phyloP scores from a whole-genome alignment of 2,888 invertebrate genomes.

The Synergus laeviventris region DNA sequence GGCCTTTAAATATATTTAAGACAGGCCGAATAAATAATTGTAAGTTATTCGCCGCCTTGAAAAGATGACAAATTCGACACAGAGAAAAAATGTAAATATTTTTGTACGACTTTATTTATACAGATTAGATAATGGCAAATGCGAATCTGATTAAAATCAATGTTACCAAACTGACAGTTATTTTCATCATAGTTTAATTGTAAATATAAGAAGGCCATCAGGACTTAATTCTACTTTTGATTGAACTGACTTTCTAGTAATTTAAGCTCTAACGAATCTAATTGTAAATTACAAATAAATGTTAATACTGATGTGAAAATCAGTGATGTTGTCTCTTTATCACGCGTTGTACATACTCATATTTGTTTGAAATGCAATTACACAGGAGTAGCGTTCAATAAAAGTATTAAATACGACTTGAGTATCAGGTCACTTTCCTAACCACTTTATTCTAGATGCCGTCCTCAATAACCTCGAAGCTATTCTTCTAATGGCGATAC shows the following conservation, averaged over 20 bases:
- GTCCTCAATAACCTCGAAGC: conserved; percentile 44
- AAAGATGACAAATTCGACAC: neutral
- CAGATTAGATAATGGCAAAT: neutral
- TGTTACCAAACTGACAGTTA: neutral
- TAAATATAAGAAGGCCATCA: neutral
- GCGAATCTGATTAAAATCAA: neutral
- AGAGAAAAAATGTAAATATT: neutral
- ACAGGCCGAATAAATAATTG: neutral
- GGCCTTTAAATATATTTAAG: neutral
- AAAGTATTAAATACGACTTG: conserved; percentile 40
- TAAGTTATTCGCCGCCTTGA: neutral
- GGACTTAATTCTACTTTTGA: neutral
- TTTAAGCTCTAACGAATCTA: neutral
- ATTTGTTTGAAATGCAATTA: conserved; percentile 28
- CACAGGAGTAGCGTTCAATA: conserved; percentile 28
- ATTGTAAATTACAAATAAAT: conserved; percentile 2
- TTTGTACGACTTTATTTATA: neutral
- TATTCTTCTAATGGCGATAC: conserved; percentile 15
- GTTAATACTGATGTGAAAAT: neutral
- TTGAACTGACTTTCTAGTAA: neutral
- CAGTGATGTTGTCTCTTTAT: conserved; percentile 13
- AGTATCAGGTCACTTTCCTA: conserved; percentile 48
- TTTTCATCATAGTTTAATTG: neutral
- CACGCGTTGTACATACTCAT: conserved; percentile 14
- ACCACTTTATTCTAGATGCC: conserved; percentile 46